Evolutionary conservation across 2,113 vertebrate species (phyloP).

Genomic region (Chascanopsetta lugubris): DNA sequence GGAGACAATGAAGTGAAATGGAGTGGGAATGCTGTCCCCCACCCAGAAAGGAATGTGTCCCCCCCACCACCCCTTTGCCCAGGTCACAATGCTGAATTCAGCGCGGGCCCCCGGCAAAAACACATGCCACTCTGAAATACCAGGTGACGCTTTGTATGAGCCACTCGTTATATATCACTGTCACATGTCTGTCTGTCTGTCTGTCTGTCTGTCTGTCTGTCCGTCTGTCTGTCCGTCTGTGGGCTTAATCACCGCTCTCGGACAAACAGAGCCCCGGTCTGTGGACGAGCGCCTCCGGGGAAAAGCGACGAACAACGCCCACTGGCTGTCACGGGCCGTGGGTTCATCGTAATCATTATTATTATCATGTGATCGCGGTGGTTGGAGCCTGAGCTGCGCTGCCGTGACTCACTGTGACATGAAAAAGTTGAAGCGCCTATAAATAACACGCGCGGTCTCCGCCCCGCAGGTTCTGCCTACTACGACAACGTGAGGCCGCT

Average conservation of each 20-base stretch:
- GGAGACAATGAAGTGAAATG: conserved; percentile 52
- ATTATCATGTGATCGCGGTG: conserved; percentile 54
- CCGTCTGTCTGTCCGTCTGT: conserved; percentile 36
- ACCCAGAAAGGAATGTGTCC: conserved; percentile 66
- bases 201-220: conserved; percentile 38
- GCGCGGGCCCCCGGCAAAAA: conserved; percentile 34
- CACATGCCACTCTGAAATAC: conserved; percentile 61
- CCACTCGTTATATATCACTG: conserved; percentile 62
- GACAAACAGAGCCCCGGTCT: conserved; percentile 25
- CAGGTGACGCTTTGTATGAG: conserved; percentile 66
- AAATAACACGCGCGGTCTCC: conserved; percentile 17
- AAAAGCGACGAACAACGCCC: conserved; percentile 60
- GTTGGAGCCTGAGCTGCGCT: conserved; percentile 38
- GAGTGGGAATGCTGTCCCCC: conserved; percentile 54
- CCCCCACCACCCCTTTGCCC: no score
- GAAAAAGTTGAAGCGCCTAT: conserved; percentile 23
- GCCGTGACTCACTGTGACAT: conserved; percentile 44
- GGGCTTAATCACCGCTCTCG: conserved; percentile 41
- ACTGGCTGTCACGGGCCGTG: conserved; percentile 41
- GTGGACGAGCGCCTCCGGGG: conserved; percentile 28
- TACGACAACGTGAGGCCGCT: conserved; percentile 77
- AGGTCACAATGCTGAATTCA: conserved; percentile 65
- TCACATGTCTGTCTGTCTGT: conserved; percentile 50
- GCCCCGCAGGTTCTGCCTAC: conserved; percentile 71
- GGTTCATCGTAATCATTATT: conserved; percentile 40